Percentiles rank a stretch among this genome's conserved stretches.
Evolutionary conservation across 2,113 vertebrate genomes (phyloP).

Genomic region (Urocitellus parryii): DNA sequence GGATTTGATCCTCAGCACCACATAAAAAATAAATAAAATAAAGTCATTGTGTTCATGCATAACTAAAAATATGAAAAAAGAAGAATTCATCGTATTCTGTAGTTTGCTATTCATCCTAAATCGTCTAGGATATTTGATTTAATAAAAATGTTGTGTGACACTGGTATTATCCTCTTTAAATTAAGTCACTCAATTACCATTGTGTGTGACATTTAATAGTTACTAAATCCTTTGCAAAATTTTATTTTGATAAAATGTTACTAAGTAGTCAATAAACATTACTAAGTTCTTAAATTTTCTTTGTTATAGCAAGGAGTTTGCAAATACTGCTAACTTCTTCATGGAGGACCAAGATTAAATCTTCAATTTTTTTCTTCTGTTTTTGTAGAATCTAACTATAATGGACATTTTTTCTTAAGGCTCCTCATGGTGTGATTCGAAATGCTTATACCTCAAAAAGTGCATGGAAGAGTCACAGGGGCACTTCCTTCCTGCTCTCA

Average conservation of each 20-base stretch:
- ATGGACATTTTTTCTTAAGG: background rate
- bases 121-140: background rate
- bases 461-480: background rate
- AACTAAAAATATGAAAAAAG: background rate
- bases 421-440: background rate
- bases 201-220: background rate
- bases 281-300: background rate
- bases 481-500: fast-evolving
- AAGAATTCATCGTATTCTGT: background rate
- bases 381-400: no score
- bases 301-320: background rate
- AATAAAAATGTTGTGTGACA: background rate
- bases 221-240: background rate
- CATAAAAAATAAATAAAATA: no score
- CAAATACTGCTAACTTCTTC: no score
- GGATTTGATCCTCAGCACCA: no score
- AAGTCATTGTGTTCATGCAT: no score
- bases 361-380: no score
- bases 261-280: background rate
- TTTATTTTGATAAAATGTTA: background rate
- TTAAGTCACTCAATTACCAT: background rate
- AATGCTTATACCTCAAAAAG: background rate
- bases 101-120: background rate
- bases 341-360: no score
- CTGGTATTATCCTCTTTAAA: background rate